phyloP scores from a whole-genome alignment of 2,797 vertebrate species.

The Orientallactaga sibirica region DNA sequence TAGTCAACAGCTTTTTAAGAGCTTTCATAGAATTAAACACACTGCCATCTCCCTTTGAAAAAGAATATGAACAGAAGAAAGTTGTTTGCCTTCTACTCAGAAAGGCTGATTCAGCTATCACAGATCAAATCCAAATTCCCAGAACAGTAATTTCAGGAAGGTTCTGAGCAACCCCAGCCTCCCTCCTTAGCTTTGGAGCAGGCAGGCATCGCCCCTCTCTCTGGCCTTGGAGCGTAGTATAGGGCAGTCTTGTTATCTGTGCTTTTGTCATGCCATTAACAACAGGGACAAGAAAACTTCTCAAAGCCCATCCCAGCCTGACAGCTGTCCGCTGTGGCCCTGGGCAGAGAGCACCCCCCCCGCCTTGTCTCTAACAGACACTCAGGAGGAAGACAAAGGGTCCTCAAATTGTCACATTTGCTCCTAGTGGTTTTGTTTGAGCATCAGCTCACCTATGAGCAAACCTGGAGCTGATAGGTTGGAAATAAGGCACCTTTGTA shows the following conservation, averaged over 20 bases:
- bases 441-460: not conserved
- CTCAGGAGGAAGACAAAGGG: not conserved
- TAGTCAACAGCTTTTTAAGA: too few species aligned
- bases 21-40: too few species aligned
- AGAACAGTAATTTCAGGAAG: too few species aligned
- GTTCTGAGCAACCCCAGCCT: not conserved
- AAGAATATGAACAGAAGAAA: too few species aligned
- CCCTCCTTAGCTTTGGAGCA: not conserved
- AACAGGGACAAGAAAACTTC: not conserved
- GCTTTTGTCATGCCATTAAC: not conserved
- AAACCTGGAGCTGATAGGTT: not conserved
- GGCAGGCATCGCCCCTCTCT: conserved; percentile 1
- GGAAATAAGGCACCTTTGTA: not conserved
- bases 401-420: not conserved
- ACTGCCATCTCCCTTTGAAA: too few species aligned
- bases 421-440: not conserved
- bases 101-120: too few species aligned
- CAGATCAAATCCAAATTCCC: too few species aligned
- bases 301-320: not conserved
- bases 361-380: not conserved
- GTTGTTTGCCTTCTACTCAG: too few species aligned
- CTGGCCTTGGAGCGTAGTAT: not conserved
- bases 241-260: not conserved
- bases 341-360: not conserved
- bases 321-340: fast-evolving